Evolutionary conservation across 2,888 invertebrate species (phyloP).

Genomic region (Drosophila koepferae): DNA sequence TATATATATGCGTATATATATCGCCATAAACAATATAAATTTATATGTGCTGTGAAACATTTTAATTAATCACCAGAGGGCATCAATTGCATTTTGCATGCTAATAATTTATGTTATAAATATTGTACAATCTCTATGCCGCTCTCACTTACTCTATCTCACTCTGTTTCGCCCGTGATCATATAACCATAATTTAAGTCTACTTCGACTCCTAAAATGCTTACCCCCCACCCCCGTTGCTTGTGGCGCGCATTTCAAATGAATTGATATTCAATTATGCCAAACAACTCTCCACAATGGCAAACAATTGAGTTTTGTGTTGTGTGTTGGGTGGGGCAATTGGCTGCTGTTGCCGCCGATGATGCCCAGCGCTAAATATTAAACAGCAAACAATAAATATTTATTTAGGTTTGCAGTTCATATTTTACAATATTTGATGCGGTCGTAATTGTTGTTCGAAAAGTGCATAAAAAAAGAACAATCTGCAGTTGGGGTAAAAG

Average conservation of each 20-base stretch:
- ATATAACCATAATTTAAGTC: conserved; percentile 60
- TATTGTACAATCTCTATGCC: conserved; percentile 56
- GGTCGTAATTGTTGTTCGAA: conserved; percentile 45
- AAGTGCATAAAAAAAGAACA: conserved; percentile 33
- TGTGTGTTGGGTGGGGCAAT: conserved; percentile 22
- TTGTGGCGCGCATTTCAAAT: conserved; percentile 58
- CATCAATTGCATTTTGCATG: conserved; percentile 90
- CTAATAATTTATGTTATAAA: conserved; percentile 88
- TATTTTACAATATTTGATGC: conserved; percentile 69
- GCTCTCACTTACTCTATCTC: background rate
- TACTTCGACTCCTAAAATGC: conserved; percentile 9
- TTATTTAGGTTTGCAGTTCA: conserved; percentile 77
- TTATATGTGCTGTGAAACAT: conserved; percentile 76
- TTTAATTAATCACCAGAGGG: conserved; percentile 82
- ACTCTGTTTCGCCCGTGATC: conserved; percentile 16
- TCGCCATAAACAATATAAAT: conserved; percentile 77
- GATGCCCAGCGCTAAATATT: conserved; percentile 12
- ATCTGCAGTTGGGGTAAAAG: conserved; percentile 7
- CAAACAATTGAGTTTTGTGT: conserved; percentile 31
- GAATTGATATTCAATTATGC: conserved; percentile 79
- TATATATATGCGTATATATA: background rate
- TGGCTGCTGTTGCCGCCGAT: conserved; percentile 15
- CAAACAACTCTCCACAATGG: conserved; percentile 44
- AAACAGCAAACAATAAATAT: conserved; percentile 70
- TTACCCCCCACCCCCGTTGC: background rate